Evolutionary conservation across 1,140 invertebrate species (phyloP), one percentile per base, ranked within the genome.

Genomic region (Frieseomelitta varia): DNA sequence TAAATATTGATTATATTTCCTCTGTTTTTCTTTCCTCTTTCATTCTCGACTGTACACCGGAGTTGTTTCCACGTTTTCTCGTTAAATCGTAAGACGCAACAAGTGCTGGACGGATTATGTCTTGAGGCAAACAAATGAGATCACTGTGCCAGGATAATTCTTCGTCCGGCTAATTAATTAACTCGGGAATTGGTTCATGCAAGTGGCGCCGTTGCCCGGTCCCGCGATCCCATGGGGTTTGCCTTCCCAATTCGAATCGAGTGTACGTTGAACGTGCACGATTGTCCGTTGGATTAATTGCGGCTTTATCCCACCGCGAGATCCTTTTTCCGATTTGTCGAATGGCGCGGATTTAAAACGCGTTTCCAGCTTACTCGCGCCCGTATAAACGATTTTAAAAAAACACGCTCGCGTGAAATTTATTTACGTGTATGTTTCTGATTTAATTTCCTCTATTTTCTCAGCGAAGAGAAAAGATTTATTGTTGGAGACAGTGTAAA

Each of bases 71-170:
- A 58, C 69, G 75, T 83, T 85, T 85, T 77, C 84, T 76, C 83
- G 73, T 84, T 78, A 61, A 77, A 68, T 87, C 86, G 87, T 81
- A 86, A 76, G 71, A 86, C 80, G 91, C 92, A 92, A 92, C 92
- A 92, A 92, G 92, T 92, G 91, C 90, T 90, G 87, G 86, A 27
- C 87, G 88, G 87, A 88, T 91, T 88, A 85, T 86, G 88, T 90
- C 75, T 92, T 88, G 85, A 85, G 87, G 83, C 82, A 90, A 92
- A 92, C 88, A 89, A 82, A 85, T 71, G 68, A 79, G 63, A 85
- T 88, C 77, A 73, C 51, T 47, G 73, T 53, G 65, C 11, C 56
- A 76, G 87, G 79, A 88, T 88, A 79, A 85, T 81, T 88, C 79
- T 79, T 75, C 78, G 65, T 21, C 65, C 27, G 15, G 56, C 72